Evolutionary conservation across 2,113 vertebrate species (phyloP).

Genomic region (Panthera leo): DNA sequence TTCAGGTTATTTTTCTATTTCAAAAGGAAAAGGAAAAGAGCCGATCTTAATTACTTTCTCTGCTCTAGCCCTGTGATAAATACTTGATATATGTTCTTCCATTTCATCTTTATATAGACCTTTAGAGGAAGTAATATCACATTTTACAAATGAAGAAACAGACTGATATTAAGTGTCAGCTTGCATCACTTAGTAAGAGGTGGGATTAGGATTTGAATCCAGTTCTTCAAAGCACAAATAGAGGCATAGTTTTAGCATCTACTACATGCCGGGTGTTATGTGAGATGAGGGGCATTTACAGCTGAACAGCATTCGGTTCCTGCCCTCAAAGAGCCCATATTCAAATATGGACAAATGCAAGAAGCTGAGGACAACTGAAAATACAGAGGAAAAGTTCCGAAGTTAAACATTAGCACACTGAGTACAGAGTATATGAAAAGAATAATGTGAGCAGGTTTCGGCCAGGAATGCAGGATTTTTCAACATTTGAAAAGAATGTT

Average conservation of each 20-base stretch:
- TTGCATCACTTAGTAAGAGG: neutral
- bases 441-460: neutral
- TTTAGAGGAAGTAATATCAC: neutral
- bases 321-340: neutral
- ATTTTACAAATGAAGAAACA: slow-evolving; percentile 21
- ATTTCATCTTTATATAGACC: neutral
- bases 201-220: neutral
- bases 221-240: neutral
- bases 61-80: neutral
- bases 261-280: neutral
- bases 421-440: neutral
- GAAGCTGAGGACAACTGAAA: neutral
- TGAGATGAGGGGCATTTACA: neutral
- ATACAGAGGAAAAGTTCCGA: neutral
- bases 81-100: neutral
- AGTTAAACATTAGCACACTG: neutral
- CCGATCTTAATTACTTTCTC: neutral
- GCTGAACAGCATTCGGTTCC: neutral
- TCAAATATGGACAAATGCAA: neutral
- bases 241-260: neutral
- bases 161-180: neutral
- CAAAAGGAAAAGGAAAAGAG: neutral
- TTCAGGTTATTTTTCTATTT: slow-evolving; percentile 14
- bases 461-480: neutral
- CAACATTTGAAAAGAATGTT: neutral